phyloP scores from a whole-genome alignment of 2,888 invertebrate genomes.

The Merodon equestris region DNA sequence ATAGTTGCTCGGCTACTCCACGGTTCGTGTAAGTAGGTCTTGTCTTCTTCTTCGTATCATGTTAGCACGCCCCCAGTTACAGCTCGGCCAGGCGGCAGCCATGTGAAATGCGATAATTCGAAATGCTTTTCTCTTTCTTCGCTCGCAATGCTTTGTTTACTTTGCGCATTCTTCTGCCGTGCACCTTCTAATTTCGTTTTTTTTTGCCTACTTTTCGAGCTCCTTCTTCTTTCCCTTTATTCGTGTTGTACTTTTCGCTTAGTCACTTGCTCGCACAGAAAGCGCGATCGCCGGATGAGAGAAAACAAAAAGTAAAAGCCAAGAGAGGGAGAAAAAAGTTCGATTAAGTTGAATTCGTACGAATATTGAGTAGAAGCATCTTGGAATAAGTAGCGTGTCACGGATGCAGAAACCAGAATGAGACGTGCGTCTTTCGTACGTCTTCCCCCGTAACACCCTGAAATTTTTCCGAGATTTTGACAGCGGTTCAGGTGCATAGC shows the following conservation, averaged over 20 bases:
- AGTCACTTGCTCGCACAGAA: constrained; percentile 12
- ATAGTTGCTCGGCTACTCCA: constrained; percentile 49
- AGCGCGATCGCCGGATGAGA: constrained; percentile 5
- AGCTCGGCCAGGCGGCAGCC: too few relatives aligned
- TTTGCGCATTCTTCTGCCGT: constrained; percentile 37
- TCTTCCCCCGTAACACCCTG: too few relatives aligned
- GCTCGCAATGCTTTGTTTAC: constrained; percentile 36
- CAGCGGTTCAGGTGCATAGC: too few relatives aligned
- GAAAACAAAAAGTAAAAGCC: not conserved
- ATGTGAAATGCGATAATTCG: not conserved
- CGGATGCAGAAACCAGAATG: constrained; percentile 1
- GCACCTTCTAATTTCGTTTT: constrained; percentile 12
- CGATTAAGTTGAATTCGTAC: constrained; percentile 14
- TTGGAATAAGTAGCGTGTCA: too few relatives aligned
- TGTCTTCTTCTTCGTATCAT: constrained; percentile 42
- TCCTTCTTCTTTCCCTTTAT: too few relatives aligned
- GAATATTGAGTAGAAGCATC: too few relatives aligned
- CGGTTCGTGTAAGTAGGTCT: constrained; percentile 71
- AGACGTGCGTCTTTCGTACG: too few relatives aligned
- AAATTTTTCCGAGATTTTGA: too few relatives aligned
- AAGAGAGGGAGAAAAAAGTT: constrained; percentile 10
- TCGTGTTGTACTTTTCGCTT: too few relatives aligned
- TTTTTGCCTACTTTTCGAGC: not conserved
- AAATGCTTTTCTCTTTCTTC: constrained; percentile 63
- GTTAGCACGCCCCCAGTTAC: not conserved